phyloP scores from a whole-genome alignment of 2,797 vertebrate species.

The Allobates femoralis region DNA sequence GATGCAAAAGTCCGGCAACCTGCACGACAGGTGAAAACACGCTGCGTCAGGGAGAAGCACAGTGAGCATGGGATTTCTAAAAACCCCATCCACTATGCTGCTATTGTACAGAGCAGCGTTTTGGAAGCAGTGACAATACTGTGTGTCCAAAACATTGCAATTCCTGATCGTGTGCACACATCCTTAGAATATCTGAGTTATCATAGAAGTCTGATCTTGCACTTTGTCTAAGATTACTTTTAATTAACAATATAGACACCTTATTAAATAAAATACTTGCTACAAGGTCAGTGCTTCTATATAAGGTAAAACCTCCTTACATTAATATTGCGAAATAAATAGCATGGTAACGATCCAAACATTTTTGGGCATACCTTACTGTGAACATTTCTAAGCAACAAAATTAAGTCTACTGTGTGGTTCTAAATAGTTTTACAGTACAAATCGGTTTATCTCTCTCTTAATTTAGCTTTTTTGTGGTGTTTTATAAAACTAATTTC shows the following conservation, averaged over 20 bases:
- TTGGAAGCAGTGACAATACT: too few species aligned
- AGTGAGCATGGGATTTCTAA: too few species aligned
- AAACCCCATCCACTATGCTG: too few species aligned
- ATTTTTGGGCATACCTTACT: slow-evolving; percentile 14
- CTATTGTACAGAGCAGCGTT: too few species aligned
- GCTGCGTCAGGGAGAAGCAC: too few species aligned
- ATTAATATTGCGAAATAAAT: slow-evolving; percentile 29
- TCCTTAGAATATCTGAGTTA: neutral
- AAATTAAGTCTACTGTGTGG: slow-evolving; percentile 21
- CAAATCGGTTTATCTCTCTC: slow-evolving; percentile 38
- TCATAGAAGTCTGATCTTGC: neutral
- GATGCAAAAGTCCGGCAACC: too few species aligned
- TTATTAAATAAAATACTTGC: neutral
- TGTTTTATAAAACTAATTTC: slow-evolving; percentile 52
- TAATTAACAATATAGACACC: slow-evolving; percentile 1
- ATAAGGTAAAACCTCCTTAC: neutral
- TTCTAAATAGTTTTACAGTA: slow-evolving; percentile 37
- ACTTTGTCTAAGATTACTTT: neutral
- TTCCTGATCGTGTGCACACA: too few species aligned
- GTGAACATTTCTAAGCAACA: slow-evolving; percentile 4
- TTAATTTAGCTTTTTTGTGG: slow-evolving; percentile 45
- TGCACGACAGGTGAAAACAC: too few species aligned
- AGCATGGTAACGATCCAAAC: neutral
- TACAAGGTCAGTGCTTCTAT: neutral
- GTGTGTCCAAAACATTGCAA: too few species aligned